Evolutionary conservation across 2,113 vertebrate genomes (phyloP).

Genomic region (Anguilla japonica): DNA sequence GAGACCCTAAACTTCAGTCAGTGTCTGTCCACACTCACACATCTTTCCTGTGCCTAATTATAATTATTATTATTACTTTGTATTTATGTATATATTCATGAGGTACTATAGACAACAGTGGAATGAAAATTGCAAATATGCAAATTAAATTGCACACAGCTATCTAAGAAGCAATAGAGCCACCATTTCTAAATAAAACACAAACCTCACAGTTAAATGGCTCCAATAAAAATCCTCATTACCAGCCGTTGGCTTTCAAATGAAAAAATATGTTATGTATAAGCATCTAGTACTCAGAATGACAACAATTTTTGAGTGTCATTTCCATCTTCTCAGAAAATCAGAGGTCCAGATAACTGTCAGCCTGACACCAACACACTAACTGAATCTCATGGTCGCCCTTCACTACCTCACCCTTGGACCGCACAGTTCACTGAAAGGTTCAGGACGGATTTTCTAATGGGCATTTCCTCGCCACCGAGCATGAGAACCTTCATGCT

Average conservation of each 20-base stretch:
- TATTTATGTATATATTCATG: too few relatives aligned
- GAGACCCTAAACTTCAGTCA: neutral
- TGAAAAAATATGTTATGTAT: neutral
- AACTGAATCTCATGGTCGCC: neutral
- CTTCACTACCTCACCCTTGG: neutral
- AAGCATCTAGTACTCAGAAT: too few relatives aligned
- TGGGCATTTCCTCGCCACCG: neutral
- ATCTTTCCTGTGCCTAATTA: neutral
- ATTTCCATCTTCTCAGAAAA: neutral
- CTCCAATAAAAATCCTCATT: too few relatives aligned
- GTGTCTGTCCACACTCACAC: neutral
- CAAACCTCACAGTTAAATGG: neutral
- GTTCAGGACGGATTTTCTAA: neutral
- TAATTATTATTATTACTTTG: too few relatives aligned
- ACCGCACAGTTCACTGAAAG: neutral
- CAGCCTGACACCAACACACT: neutral
- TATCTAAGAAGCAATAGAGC: neutral
- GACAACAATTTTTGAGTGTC: too few relatives aligned
- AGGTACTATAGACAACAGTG: too few relatives aligned
- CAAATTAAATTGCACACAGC: too few relatives aligned
- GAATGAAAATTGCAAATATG: too few relatives aligned
- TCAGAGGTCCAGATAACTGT: neutral
- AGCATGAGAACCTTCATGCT: neutral
- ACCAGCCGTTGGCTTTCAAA: neutral
- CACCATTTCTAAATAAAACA: neutral